Percentiles rank a stretch among this genome's conserved stretches.
Conservation (phyloP, 1,140 invertebrate species). For the Drosophila ohnishii region DNA sequence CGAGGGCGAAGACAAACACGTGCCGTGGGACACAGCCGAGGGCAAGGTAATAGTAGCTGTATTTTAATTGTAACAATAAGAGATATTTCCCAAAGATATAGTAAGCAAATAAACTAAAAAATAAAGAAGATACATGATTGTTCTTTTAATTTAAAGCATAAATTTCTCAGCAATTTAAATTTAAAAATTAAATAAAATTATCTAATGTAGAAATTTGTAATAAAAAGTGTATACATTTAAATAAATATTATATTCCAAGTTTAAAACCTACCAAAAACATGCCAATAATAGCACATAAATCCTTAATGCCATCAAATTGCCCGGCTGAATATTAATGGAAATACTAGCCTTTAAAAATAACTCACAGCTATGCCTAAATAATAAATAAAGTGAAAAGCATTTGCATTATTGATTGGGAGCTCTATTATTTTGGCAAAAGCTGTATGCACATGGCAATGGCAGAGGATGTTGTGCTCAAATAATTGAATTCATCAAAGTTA, state of each 20-base stretch:
- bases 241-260: neutral
- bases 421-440: constrained; percentile 11
- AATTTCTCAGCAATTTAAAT: no score
- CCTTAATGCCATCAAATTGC: constrained; percentile 7
- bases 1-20: constrained; percentile 60
- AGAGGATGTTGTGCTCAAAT: constrained; percentile 52
- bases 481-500: constrained; percentile 82
- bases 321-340: neutral
- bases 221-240: no score
- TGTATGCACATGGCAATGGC: constrained; percentile 23
- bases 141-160: no score
- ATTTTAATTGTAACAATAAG: no score
- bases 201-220: no score
- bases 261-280: neutral
- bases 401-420: neutral
- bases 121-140: no score
- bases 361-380: neutral
- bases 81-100: neutral
- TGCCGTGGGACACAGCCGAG: constrained; percentile 19
- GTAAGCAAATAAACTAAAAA: no score
- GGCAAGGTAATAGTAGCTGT: neutral
- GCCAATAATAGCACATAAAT: neutral
- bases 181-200: no score
- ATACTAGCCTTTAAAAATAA: constrained; percentile 4
- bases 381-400: neutral